Evolutionary conservation across 2,888 invertebrate genomes (phyloP), one percentile per base, ranked within the genome.

Genomic region (Megastigmus dorsalis): DNA sequence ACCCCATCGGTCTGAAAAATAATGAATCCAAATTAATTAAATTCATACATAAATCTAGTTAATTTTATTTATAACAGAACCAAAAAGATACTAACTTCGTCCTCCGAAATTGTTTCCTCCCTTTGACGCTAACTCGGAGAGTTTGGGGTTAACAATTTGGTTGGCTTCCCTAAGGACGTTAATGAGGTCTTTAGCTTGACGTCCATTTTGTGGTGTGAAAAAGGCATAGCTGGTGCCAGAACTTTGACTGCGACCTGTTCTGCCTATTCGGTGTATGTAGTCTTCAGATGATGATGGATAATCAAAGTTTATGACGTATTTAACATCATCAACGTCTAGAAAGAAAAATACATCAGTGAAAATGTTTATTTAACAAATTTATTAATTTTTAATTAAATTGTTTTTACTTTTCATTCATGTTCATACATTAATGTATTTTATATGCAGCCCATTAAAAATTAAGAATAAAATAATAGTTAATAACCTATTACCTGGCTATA

Each of bases 231-330:
- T 97, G 76, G 97, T 97, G 80, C 96, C 97, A 81, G 94, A 95
- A 81, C 94, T 92, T 87, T 95, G 93, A 50, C 94, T 94, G 65
- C 97, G 92, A 65, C 96, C 97, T 48, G 97, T 97, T 83, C 97
- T 93, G 73, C 97, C 97, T 88, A 97, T 98, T 78, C 97, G 93
- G 89, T 97, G 97, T 84, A 97, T 96, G 88, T 97, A 97, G 89
- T 97, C 97, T 89, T 98, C 97, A 68, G 96, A 96, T 75, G 95
- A 96, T 89, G 95, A 95, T 70, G 97, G 97, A 89, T 97, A 98
- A 90, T 97, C 97, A 91, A 94, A 97, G 91, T 97, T 98, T 88
- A 97, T 95, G 80, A 98, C 97, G 90, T 94, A 97, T 90, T 96
- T 97, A 85, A 98, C 96, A 87, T 97, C 97, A 88, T 97, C 96